phyloP scores from a whole-genome alignment of 1,140 invertebrate genomes.

The Pachyrhynchus sulphureomaculatus region DNA sequence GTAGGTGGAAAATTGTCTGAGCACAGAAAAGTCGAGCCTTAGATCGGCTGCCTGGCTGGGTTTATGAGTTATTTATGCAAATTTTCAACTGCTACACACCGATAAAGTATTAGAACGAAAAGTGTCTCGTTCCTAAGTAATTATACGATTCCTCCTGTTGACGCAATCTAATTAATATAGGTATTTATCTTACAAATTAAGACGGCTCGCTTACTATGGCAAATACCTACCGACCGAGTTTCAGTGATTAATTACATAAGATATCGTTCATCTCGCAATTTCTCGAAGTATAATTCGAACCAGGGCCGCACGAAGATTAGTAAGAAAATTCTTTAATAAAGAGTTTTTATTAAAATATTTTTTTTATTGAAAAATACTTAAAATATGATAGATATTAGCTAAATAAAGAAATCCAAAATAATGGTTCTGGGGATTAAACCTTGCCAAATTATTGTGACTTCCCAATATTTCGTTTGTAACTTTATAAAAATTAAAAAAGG shows the following conservation, averaged over 20 bases:
- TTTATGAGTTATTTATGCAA: constrained; percentile 36
- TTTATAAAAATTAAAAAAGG: no score
- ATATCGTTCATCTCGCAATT: constrained; percentile 44
- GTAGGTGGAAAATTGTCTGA: constrained; percentile 10
- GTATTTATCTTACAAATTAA: constrained; percentile 54
- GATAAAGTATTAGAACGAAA: constrained; percentile 53
- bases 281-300: constrained; percentile 14
- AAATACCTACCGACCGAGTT: constrained; percentile 48
- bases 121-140: constrained; percentile 51
- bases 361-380: no score
- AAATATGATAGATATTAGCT: no score
- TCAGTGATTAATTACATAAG: constrained; percentile 53
- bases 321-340: no score
- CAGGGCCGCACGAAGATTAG: constrained; percentile 1
- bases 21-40: constrained; percentile 14
- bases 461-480: no score
- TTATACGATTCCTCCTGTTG: constrained; percentile 51
- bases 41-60: constrained; percentile 23
- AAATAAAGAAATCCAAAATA: no score
- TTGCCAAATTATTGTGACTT: no score
- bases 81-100: constrained; percentile 35
- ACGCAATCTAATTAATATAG: constrained; percentile 53
- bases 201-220: constrained; percentile 50
- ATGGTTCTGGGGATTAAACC: no score
- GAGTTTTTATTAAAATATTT: no score